Evolutionary conservation across 2,113 vertebrate genomes (phyloP), one percentile per base, ranked within the genome.

Genomic region (Dipodomys merriami): DNA sequence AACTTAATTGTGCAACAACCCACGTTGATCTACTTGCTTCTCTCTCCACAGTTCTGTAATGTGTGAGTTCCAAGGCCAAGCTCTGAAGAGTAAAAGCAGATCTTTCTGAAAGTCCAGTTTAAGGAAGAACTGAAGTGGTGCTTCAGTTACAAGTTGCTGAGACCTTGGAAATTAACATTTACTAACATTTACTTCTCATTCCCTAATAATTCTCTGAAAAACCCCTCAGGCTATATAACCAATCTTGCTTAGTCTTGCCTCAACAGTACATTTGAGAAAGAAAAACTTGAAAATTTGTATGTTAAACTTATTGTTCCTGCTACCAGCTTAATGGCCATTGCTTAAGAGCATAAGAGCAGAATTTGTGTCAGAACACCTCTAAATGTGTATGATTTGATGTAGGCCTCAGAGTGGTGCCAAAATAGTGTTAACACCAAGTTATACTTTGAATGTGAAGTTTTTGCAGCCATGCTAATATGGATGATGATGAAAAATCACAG

Each of bases 121-220:
- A 74, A 78, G 64, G 65, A 72, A 69, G 12, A 76, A 65, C 13
- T 64, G 8, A n/a, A 39, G 19, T n/a, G 46, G 82, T 20, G 20
- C 1, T 69, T 39, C 30, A 35, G 69, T 69, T 49, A 39, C 82
- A 67, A n/a, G 68, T 46, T 86, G 69, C 53, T 67, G 65, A 86
- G 71, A 81, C 71, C 85, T 81, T 29, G 25, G 3, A 35, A 71
- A 73, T 33, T 77, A 69, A 92, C 30, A 20, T 95, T 92, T 88
- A 81, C 39, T 77, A 69, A 92, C 30, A 20, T 95, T 92, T 88
- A 81, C 84, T 96, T 95, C 92, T 90, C 53, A 94, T 91, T 72
- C 39, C 4, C 5, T 76, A 78, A 93, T 93, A 92, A 84, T 94
- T 95, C 95, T 60, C 67, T 64, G 82, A 88, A 91, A 97, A 96